Evolutionary conservation across 2,888 invertebrate genomes (phyloP).

Genomic region (Abscondita cerata): DNA sequence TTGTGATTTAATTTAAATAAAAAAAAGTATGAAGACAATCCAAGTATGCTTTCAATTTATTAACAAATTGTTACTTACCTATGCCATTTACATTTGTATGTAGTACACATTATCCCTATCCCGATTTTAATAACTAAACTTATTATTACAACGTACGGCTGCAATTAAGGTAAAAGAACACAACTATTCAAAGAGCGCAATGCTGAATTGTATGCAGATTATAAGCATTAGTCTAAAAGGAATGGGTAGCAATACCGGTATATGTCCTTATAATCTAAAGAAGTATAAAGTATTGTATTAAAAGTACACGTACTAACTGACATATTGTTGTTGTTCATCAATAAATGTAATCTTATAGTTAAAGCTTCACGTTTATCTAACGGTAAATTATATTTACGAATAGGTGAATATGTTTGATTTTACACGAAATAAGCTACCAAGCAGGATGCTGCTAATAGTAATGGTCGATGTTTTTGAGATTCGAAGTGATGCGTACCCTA

Average conservation of each 20-base stretch:
- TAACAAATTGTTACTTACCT: no score
- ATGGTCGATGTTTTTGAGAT: neutral
- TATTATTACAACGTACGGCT: no score
- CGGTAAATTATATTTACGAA: neutral
- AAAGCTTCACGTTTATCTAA: neutral
- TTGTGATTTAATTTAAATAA: no score
- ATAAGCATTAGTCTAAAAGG: constrained; percentile 17
- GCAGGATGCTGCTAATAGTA: neutral
- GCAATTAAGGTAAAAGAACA: neutral
- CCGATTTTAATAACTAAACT: no score
- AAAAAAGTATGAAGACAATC: no score
- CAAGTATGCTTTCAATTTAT: no score
- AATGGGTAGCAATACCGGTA: constrained; percentile 30
- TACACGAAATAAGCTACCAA: neutral
- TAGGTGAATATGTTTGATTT: neutral
- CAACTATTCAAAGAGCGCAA: neutral
- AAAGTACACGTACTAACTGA: constrained; percentile 21
- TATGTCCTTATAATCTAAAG: constrained; percentile 20
- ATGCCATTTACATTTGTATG: no score
- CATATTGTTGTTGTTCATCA: constrained; percentile 19
- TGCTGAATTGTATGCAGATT: constrained; percentile 30
- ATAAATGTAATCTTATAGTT: constrained; percentile 19
- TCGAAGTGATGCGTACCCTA: constrained; percentile 14
- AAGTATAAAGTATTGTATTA: constrained; percentile 23
- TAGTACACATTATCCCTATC: no score